phyloP scores from a whole-genome alignment of 2,797 vertebrate genomes.

The Neosilurus hyrtlii region DNA sequence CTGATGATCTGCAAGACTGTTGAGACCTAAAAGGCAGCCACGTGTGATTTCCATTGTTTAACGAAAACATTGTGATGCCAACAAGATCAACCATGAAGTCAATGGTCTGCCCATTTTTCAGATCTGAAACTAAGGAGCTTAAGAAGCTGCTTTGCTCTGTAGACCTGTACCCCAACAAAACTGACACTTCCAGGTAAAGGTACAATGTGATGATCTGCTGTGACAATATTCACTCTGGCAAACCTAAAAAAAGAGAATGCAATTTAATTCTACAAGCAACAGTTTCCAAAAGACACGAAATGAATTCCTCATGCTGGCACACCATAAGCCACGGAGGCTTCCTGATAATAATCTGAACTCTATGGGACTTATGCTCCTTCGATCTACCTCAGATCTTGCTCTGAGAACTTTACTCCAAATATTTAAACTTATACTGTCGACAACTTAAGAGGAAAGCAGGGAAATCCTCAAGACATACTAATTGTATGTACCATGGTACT shows the following conservation, averaged over 20 bases:
- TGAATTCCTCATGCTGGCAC: constrained; percentile 59
- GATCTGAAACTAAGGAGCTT: constrained; percentile 72
- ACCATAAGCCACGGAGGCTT: constrained; percentile 39
- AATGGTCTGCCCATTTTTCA: constrained; percentile 67
- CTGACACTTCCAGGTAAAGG: constrained; percentile 72
- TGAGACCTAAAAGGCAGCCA: constrained; percentile 51
- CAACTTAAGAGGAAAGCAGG: constrained; percentile 18
- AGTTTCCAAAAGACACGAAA: constrained; percentile 60
- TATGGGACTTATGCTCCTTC: not conserved
- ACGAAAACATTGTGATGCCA: constrained; percentile 60
- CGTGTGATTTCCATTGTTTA: constrained; percentile 53
- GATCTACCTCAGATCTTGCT: constrained; percentile 1
- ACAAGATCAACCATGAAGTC: constrained; percentile 64
- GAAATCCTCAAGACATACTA: constrained; percentile 5
- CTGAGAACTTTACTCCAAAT: not conserved
- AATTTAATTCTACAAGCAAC: constrained; percentile 78
- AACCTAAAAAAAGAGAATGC: constrained; percentile 83
- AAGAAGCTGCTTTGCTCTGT: constrained; percentile 83
- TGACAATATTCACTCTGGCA: constrained; percentile 77
- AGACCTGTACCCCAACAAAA: constrained; percentile 83
- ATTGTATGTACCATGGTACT: not conserved
- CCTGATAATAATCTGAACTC: not conserved
- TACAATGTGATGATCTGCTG: constrained; percentile 78
- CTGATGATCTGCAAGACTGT: constrained; percentile 12
- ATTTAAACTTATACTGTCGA: not conserved